Conservation (phyloP, 2,113 vertebrate species). For the Chaenogobius annularis region DNA sequence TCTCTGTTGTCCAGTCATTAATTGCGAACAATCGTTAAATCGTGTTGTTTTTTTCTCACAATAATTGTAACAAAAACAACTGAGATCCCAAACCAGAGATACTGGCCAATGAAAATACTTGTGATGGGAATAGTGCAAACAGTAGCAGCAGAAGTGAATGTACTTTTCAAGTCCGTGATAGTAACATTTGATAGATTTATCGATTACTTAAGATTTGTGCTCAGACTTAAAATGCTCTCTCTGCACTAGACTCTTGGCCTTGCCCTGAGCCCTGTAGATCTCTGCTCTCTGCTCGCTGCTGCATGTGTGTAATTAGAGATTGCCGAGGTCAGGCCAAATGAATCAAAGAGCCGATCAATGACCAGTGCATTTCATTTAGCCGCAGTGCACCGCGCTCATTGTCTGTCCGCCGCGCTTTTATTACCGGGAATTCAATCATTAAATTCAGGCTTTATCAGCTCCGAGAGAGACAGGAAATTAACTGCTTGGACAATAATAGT, state of each 20-base stretch:
- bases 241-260: neutral
- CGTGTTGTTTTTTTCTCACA: no score
- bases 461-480: constrained; percentile 49
- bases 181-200: neutral
- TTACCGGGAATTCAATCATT: constrained; percentile 48
- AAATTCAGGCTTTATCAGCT: constrained; percentile 39
- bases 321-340: constrained; percentile 44
- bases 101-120: no score
- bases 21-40: no score
- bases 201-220: neutral
- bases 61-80: no score
- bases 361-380: constrained; percentile 44
- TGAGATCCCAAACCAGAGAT: no score
- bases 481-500: constrained; percentile 48
- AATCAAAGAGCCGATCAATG: constrained; percentile 51
- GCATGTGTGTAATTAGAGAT: constrained; percentile 31
- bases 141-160: neutral
- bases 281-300: constrained; percentile 5
- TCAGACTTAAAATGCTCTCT: neutral
- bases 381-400: constrained; percentile 31
- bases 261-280: constrained; percentile 11
- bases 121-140: no score
- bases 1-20: no score
- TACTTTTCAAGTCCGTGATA: neutral
- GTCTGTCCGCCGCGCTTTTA: constrained; percentile 40